Conservation (phyloP, 2,888 invertebrate species). For the Acanthosepion pharaonis region DNA sequence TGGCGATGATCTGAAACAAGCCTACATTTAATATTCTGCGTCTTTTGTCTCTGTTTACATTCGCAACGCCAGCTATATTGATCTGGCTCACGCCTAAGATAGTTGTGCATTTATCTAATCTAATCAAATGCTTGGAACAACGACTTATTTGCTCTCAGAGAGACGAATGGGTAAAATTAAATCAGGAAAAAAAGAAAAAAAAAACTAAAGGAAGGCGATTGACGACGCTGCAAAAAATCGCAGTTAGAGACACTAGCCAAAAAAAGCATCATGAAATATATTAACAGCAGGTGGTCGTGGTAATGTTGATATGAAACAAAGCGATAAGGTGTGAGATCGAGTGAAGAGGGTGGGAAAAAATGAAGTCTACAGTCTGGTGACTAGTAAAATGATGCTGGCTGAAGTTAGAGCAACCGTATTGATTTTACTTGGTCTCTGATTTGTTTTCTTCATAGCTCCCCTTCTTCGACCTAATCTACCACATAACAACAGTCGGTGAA, state of each 20-base stretch:
- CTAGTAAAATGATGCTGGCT: background rate
- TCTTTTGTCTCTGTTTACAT: too few relatives aligned
- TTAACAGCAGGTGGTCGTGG: background rate
- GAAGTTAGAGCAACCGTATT: background rate
- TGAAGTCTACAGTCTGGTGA: background rate
- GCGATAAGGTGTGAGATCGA: background rate
- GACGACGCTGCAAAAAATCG: background rate
- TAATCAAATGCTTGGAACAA: background rate
- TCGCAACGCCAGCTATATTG: too few relatives aligned
- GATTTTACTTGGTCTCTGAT: background rate
- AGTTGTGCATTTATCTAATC: too few relatives aligned
- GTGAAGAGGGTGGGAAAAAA: background rate
- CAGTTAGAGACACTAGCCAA: conserved; percentile 1
- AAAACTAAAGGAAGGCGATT: background rate
- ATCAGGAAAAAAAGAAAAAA: background rate
- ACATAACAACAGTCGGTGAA: conserved; percentile 4
- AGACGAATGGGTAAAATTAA: background rate
- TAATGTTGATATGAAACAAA: background rate
- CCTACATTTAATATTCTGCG: too few relatives aligned
- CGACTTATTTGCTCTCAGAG: background rate
- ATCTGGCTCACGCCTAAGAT: too few relatives aligned
- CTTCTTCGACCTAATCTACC: background rate
- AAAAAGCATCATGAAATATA: background rate
- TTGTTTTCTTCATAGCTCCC: background rate
- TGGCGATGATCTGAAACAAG: too few relatives aligned